phyloP scores from a whole-genome alignment of 2,113 vertebrate species.

The Odocoileus virginianus region DNA sequence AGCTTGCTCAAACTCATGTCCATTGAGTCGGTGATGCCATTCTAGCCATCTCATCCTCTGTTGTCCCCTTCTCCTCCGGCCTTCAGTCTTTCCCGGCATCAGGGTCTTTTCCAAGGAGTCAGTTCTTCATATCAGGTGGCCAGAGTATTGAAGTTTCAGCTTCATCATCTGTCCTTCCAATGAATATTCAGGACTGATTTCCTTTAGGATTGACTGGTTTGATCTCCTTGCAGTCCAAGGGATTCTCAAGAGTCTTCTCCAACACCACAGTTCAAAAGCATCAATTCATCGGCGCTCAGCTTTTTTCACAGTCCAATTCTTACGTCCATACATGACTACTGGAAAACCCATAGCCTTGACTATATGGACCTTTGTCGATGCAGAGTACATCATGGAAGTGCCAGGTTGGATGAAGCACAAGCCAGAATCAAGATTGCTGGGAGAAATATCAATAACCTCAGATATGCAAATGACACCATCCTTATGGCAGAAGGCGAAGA shows the following conservation, averaged over 20 bases:
- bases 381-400: background rate
- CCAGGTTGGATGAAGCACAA: background rate
- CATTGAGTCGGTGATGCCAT: background rate
- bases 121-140: background rate
- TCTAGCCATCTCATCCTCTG: background rate
- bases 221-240: background rate
- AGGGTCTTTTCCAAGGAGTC: background rate
- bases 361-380: background rate
- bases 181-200: background rate
- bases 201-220: background rate
- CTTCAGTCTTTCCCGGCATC: background rate
- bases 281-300: background rate
- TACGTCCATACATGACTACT: background rate
- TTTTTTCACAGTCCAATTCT: background rate
- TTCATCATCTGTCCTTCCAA: background rate
- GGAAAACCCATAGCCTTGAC: background rate
- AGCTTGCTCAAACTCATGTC: background rate
- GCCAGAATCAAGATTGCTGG: background rate
- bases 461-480: background rate
- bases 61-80: background rate
- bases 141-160: background rate
- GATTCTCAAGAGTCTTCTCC: background rate
- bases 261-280: background rate
- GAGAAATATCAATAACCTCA: background rate
- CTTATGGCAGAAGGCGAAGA: background rate